Conservation (phyloP, 2,113 vertebrate species). For the Urocynchramus pylzowi region DNA sequence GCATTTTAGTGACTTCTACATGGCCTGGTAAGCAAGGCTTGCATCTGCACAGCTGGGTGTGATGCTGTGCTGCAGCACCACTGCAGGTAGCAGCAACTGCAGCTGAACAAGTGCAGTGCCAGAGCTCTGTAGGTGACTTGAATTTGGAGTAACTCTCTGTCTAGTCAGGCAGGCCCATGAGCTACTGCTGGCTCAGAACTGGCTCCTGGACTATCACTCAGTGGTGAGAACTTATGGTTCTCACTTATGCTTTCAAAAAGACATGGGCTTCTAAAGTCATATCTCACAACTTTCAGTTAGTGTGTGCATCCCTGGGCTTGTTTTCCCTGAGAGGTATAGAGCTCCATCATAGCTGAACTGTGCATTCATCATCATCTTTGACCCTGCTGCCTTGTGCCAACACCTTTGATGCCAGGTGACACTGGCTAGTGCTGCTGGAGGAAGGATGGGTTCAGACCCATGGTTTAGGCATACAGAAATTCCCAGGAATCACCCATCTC, state of each 20-base stretch:
- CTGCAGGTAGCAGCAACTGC: neutral
- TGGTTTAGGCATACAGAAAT: neutral
- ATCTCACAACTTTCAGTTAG: neutral
- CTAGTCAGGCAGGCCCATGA: neutral
- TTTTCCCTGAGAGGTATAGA: neutral
- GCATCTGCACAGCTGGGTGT: neutral
- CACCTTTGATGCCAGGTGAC: neutral
- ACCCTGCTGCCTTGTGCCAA: neutral
- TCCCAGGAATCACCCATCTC: neutral
- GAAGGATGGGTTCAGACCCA: neutral
- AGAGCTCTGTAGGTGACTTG: neutral
- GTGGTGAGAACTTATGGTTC: neutral
- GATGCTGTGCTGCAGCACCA: neutral
- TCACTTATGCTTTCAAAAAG: neutral
- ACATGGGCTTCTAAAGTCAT: fast-evolving
- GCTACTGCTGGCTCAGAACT: neutral
- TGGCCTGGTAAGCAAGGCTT: fast-evolving
- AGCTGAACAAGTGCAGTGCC: neutral
- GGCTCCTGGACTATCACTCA: neutral
- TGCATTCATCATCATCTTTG: neutral
- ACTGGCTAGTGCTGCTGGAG: neutral
- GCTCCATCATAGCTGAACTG: neutral
- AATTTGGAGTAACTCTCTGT: neutral
- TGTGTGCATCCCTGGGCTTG: no score
- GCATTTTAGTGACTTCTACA: neutral